Evolutionary conservation across 2,113 vertebrate genomes (phyloP).

Genomic region (Climacteris rufus): DNA sequence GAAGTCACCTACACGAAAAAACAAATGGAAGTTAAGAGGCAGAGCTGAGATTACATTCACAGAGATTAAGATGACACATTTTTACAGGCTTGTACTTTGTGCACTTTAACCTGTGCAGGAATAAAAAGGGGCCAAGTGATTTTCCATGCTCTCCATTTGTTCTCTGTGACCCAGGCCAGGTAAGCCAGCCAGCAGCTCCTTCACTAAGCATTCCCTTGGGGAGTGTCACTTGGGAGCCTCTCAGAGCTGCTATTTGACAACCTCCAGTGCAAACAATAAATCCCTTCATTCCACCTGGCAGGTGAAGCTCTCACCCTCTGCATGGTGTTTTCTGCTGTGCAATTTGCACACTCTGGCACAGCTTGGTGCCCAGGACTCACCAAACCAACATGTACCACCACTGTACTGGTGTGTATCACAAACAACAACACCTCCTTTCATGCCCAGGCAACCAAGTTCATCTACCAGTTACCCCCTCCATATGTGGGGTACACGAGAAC

Average conservation of each 20-base stretch:
- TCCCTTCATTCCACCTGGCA: accelerated
- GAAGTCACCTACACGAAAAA: background rate
- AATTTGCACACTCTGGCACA: too few relatives aligned
- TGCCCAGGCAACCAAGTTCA: background rate
- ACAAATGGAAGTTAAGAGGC: background rate
- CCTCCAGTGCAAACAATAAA: background rate
- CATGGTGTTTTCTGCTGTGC: too few relatives aligned
- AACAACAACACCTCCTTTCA: background rate
- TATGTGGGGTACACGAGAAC: background rate
- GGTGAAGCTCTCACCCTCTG: too few relatives aligned
- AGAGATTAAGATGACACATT: background rate
- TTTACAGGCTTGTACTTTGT: background rate
- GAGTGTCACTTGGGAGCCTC: background rate
- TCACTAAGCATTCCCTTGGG: background rate
- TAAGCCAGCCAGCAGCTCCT: background rate
- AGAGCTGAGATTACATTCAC: background rate
- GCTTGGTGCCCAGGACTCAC: too few relatives aligned
- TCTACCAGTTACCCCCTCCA: background rate
- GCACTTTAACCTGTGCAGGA: background rate
- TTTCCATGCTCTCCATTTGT: background rate
- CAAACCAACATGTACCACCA: too few relatives aligned
- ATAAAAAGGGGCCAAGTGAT: background rate
- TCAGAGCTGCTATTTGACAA: background rate
- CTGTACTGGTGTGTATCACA: too few relatives aligned
- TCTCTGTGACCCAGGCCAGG: background rate